phyloP scores from a whole-genome alignment of 2,888 invertebrate genomes.

The Ophioninae sp. region DNA sequence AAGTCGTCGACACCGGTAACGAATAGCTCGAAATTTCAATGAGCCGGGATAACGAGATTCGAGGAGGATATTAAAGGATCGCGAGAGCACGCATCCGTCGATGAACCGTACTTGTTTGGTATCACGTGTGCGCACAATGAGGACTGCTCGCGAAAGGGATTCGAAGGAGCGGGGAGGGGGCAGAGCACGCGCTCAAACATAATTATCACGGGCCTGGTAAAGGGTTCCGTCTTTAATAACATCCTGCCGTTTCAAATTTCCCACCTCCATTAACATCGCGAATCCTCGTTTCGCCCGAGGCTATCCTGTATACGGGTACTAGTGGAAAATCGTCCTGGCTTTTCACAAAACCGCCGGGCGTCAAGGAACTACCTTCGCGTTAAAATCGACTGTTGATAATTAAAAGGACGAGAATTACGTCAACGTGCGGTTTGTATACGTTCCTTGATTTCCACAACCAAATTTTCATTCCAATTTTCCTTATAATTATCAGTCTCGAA shows the following conservation, averaged over 20 bases:
- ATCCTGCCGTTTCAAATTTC: constrained; percentile 28
- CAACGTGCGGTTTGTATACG: background rate
- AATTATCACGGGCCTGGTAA: background rate
- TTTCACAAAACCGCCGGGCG: constrained; percentile 12
- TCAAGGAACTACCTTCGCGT: background rate
- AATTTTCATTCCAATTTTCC: background rate
- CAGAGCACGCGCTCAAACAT: too few species aligned
- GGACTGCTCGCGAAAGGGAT: too few species aligned
- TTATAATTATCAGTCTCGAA: background rate
- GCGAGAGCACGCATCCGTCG: background rate
- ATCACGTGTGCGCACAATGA: constrained; percentile 1
- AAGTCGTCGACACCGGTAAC: background rate
- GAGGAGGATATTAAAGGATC: background rate
- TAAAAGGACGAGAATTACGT: background rate
- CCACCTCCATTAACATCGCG: constrained; percentile 1
- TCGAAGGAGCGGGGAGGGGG: too few species aligned
- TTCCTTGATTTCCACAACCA: background rate
- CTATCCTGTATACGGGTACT: background rate
- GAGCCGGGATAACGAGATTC: background rate
- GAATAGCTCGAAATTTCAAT: background rate
- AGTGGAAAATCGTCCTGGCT: constrained; percentile 1
- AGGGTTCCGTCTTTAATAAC: background rate
- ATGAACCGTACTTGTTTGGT: background rate
- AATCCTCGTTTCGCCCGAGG: constrained; percentile 3
- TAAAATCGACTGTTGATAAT: background rate